Percentiles rank a stretch among this genome's conserved stretches.
These are phyloP conservation scores for Bryconaethiops microstoma DNA, from an alignment of 2,797 vertebrate genomes.

Conservation along the genomic window DNA sequence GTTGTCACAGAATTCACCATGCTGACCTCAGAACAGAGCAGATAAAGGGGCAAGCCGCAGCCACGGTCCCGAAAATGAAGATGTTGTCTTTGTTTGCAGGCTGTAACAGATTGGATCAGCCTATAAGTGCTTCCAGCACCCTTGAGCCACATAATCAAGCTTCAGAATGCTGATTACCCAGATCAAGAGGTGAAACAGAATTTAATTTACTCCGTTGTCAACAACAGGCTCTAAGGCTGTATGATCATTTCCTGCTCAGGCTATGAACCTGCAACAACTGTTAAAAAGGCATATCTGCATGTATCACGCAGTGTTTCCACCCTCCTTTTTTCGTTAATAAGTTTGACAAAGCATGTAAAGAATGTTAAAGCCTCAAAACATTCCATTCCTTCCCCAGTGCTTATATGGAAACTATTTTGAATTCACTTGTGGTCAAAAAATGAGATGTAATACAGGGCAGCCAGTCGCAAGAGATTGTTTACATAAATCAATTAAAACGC, in stretches of 20 bases:
- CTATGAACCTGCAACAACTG: not conserved
- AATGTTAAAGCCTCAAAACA: no score
- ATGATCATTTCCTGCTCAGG: not conserved
- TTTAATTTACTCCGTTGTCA: not conserved
- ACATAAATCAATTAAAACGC: no score
- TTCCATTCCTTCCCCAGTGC: no score
- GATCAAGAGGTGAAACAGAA: not conserved
- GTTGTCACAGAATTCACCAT: not conserved
- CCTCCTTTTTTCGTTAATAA: no score
- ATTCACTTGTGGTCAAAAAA: no score
- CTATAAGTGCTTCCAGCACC: constrained; percentile 19
- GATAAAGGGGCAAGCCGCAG: constrained; percentile 1
- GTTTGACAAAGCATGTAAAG: no score
- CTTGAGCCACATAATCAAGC: constrained; percentile 22
- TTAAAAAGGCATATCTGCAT: no score
- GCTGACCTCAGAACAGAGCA: constrained; percentile 24
- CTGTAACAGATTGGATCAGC: constrained; percentile 38
- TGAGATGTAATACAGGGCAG: no score
- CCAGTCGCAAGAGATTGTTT: no score
- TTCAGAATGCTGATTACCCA: constrained; percentile 31
- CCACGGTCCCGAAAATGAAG: not conserved
- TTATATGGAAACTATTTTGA: no score
- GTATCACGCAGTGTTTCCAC: no score
- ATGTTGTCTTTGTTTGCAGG: constrained; percentile 4
- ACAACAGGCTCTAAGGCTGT: not conserved